Conservation (phyloP, 2,113 vertebrate genomes). For the Eonycteris spelaea region DNA sequence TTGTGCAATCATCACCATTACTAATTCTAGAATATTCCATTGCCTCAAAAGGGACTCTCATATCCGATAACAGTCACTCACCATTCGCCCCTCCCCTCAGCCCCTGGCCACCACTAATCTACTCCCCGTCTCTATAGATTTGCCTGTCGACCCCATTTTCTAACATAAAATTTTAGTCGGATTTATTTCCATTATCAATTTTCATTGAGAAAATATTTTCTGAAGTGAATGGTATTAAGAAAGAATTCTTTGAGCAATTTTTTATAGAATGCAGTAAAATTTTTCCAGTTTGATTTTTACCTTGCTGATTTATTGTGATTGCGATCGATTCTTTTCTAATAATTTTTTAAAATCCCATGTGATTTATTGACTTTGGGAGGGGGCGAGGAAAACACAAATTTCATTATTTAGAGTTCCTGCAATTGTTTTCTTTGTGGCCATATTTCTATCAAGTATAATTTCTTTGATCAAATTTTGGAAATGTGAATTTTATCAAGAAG, state of each 20-base stretch:
- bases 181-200: background rate
- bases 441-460: background rate
- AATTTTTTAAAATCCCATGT: background rate
- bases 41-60: background rate
- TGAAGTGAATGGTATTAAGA: background rate
- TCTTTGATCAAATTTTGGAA: background rate
- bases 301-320: background rate
- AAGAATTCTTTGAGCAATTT: background rate
- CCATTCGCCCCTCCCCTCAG: background rate
- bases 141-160: background rate
- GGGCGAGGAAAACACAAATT: background rate
- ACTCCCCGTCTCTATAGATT: background rate
- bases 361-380: background rate
- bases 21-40: background rate
- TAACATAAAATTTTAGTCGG: background rate
- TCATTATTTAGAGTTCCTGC: background rate
- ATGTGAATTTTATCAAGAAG: background rate
- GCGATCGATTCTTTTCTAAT: background rate
- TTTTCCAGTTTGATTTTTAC: background rate
- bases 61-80: background rate
- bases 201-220: conserved; percentile 10
- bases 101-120: background rate
- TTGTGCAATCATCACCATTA: background rate
- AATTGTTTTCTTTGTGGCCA: background rate
- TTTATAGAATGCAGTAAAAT: background rate